phyloP scores from a whole-genome alignment of 2,113 vertebrate species.

The Lutjanus erythropterus region DNA sequence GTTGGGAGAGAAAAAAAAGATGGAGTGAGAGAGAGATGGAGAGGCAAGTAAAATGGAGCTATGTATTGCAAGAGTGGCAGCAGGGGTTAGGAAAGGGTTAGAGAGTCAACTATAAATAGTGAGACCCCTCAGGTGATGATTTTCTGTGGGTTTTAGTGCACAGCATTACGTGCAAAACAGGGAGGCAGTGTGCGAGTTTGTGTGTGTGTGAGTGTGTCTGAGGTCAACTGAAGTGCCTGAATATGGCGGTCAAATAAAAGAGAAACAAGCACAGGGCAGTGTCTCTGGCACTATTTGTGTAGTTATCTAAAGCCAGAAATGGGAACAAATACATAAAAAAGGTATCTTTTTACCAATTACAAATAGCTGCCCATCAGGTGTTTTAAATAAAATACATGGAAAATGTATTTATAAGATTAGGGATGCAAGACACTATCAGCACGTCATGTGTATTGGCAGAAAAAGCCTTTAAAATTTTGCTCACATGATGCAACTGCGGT shows the following conservation, averaged over 20 bases:
- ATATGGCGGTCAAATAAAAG: slow-evolving; percentile 17
- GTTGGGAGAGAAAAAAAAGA: background rate
- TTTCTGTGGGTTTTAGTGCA: slow-evolving; percentile 47
- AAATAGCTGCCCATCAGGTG: no score
- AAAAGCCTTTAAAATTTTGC: no score
- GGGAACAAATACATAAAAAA: no score
- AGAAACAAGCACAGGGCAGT: background rate
- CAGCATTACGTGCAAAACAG: slow-evolving; percentile 34
- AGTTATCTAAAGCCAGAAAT: no score
- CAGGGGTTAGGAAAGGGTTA: slow-evolving; percentile 43
- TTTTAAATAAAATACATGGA: no score
- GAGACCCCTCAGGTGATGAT: slow-evolving; percentile 51
- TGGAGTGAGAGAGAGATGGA: background rate
- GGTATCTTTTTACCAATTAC: no score
- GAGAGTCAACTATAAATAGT: slow-evolving; percentile 70
- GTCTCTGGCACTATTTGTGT: slow-evolving; percentile 20
- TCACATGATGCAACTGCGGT: no score
- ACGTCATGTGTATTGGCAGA: no score
- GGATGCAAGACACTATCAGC: no score
- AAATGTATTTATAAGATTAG: no score
- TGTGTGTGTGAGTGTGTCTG: background rate
- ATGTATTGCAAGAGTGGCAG: slow-evolving; percentile 22
- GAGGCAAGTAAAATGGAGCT: slow-evolving; percentile 22
- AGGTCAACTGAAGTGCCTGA: slow-evolving; percentile 31
- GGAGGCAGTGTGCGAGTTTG: background rate